Evolutionary conservation across 2,113 vertebrate genomes (phyloP).

Genomic region (Nycticorax nycticorax): DNA sequence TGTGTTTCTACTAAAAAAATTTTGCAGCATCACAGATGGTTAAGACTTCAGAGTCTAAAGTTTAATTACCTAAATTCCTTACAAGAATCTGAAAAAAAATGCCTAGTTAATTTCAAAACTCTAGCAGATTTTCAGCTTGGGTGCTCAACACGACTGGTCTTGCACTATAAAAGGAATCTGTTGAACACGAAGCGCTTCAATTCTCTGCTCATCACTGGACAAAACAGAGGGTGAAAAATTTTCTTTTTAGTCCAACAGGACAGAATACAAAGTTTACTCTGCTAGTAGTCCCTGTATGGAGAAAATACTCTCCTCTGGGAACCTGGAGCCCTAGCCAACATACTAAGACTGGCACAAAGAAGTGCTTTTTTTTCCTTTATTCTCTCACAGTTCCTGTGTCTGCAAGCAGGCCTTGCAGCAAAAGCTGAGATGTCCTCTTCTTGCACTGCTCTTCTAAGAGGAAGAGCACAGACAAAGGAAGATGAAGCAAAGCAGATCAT

Average conservation of each 20-base stretch:
- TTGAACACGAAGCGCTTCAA: background rate
- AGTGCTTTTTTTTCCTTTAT: background rate
- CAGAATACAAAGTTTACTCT: background rate
- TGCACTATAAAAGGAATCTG: background rate
- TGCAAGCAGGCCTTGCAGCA: background rate
- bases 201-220: background rate
- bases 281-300: background rate
- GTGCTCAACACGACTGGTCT: background rate
- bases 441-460: background rate
- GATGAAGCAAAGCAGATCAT: background rate
- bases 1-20: background rate
- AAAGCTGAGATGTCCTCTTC: background rate
- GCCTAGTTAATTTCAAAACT: background rate
- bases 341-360: background rate
- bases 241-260: background rate
- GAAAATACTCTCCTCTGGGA: background rate
- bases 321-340: background rate
- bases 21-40: background rate
- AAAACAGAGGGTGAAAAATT: background rate
- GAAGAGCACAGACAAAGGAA: background rate
- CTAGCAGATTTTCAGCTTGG: background rate
- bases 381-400: background rate
- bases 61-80: background rate
- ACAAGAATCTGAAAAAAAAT: background rate
- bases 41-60: background rate